Base-by-base conservation (phyloP, 2,888 invertebrate species). In the Phymatocera aterrima region DNA sequence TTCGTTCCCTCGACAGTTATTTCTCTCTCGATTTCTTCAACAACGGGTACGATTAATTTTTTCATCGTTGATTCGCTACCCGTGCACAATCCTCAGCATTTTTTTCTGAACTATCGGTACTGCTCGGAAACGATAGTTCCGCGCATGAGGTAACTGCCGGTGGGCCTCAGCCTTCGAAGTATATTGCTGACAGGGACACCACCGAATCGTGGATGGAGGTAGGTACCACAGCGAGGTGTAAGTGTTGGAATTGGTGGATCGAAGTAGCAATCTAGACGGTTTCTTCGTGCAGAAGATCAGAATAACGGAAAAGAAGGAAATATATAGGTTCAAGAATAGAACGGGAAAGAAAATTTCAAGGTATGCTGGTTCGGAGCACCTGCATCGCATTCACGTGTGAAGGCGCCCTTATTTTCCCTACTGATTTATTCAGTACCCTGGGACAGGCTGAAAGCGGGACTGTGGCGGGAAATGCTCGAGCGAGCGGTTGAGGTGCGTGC, bases 351-450 rank as follows among this genome's bases (percentile, higher is more conserved):
- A 57, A 57, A 12, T 57, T 18, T 34, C 5, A n/a, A 46, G 6
- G 37, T 28, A 12, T 12, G 24, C 8, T 6, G 60, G 28, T 6
- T 8, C n/a, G 60, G 3, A 4, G 8, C 6, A 51, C 51, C 4
- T 15, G 37, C 24, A 34, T 51, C 3, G 34, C 21, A 10, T 72
- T 51, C 48, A 72, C 18, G 48, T 72, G 34, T 51, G 48, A 51
- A 72, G 51, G 48, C 51, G 24, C 72, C 72, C 51, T 72, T 72
- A 72, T 51, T 72, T n/a, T 72, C 43, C 34, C 48, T 51, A 12
- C 46, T 70, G 51, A 70, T 70, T 70, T 70, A 70, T 70, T 70
- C 31, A 70, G n/a, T 70, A 28, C 46, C 24, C 43, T 70, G 48
- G 70, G 48, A 48, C 70, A 70, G 70, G n/a, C 48, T 70, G 24